Percentiles rank a stretch among this genome's conserved stretches.
These are phyloP conservation scores for Dinoponera quadriceps DNA, from an alignment of 1,140 invertebrate genomes.

Conservation along the genomic window DNA sequence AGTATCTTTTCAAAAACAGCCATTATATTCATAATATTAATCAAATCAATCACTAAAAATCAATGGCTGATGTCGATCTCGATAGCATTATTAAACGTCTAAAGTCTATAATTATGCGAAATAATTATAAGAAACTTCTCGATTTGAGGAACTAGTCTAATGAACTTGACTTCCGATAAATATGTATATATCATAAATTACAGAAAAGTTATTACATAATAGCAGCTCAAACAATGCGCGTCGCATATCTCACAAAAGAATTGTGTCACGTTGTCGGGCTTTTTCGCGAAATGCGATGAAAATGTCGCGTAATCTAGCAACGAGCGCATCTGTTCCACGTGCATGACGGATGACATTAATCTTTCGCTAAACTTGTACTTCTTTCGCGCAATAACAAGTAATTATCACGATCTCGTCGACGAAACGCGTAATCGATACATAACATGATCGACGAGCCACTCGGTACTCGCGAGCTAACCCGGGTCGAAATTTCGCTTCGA, in stretches of 20 bases:
- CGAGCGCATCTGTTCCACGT: background rate
- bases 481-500: too few relatives aligned
- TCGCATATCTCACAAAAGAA: constrained; percentile 2
- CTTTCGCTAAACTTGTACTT: constrained; percentile 18
- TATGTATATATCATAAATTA: background rate
- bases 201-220: background rate
- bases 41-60: background rate
- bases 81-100: background rate
- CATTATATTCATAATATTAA: background rate
- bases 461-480: background rate
- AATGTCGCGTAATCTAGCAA: background rate
- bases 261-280: background rate
- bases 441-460: background rate
- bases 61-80: background rate
- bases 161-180: background rate
- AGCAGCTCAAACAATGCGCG: background rate
- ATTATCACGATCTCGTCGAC: constrained; percentile 5
- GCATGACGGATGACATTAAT: constrained; percentile 10
- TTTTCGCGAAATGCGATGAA: background rate
- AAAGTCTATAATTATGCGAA: background rate
- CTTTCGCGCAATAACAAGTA: constrained; percentile 11
- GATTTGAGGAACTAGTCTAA: background rate
- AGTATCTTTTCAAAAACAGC: too few relatives aligned
- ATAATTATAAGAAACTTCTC: too few relatives aligned
- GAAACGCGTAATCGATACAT: constrained; percentile 10